Evolutionary conservation across 30 jellyfish, hydroid and myxozoan genomes (phyloP).

Genomic region (Cassiopea andromeda): DNA sequence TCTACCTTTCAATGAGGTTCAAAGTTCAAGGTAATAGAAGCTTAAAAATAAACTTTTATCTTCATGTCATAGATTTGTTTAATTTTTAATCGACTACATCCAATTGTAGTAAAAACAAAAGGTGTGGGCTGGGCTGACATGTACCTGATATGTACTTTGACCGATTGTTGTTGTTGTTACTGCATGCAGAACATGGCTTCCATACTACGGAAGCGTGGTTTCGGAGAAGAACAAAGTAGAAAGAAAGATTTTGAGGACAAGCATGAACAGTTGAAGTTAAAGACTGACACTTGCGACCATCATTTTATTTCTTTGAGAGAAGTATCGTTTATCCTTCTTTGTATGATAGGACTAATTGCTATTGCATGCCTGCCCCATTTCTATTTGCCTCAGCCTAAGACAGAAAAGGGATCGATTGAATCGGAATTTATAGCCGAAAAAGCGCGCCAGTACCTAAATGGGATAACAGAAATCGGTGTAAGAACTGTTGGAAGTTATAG

Average conservation of each 20-base stretch:
- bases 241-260: neutral
- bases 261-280: neutral
- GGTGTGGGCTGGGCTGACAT: neutral
- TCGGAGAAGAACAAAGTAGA: neutral
- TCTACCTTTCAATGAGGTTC: too few species aligned
- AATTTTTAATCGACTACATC: too few species aligned
- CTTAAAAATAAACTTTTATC: too few species aligned
- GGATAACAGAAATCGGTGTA: conserved; percentile 83
- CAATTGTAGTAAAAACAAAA: too few species aligned
- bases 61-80: too few species aligned
- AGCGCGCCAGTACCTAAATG: conserved; percentile 83
- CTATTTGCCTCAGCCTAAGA: conserved; percentile 77
- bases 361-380: conserved; percentile 59
- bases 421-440: conserved; percentile 76
- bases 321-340: conserved; percentile 12
- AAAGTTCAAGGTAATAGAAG: too few species aligned
- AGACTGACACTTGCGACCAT: neutral
- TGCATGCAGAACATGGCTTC: conserved; percentile 2
- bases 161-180: neutral
- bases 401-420: conserved; percentile 31
- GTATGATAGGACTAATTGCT: conserved; percentile 14
- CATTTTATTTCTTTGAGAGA: conserved; percentile 15
- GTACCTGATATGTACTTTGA: neutral
- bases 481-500: conserved; percentile 87
- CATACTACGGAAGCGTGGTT: conserved; percentile 21